Base-by-base conservation (phyloP, 64 coral and sea anemone genomes). In the Montipora capricornis region DNA sequence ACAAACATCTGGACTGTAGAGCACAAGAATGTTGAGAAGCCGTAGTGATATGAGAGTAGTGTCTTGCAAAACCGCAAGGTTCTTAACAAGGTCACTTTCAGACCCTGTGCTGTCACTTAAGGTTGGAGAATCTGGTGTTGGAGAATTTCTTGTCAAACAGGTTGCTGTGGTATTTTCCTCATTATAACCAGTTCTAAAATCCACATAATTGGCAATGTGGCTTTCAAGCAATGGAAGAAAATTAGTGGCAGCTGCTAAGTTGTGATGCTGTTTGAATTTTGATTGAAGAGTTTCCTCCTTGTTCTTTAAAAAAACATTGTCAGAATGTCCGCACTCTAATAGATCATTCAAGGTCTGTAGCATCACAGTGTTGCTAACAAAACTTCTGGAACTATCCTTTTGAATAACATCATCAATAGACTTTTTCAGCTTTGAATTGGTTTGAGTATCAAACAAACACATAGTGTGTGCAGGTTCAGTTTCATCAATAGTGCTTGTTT, bases 201-300 rank as follows among this genome's bases (percentile, higher is more conserved):
- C 83, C 1, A 52, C 22, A 80, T 93, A 93, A 50, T 57, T 15
- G 3, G 61, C 49, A 83, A 93, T 93, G 19, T 88, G 75, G 48
- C 58, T 44, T 68, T 93, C 91, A 8, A 93, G 62, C 64, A 88
- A 79, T 51, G 83, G 84, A 50, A 93, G 62, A 68, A 93, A 80
- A 19, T 86, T 80, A 20, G 75, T 44, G 9, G 83, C 91, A 68
- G 74, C 12, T 16, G 67, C 7, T 19, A 84, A 64, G 20, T 24
- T 74, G 46, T 20, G 73, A 66, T 20, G 13, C 26, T 44, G 16
- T 45, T 85, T 85, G 12, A 71, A 85, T 9, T 10, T 20, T 17
- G 62, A 85, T 4, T 5, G 19, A 17, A 48, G 7, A 10, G 62
- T 50, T 46, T 10, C 10, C 46, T 85, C 15, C 4, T 19, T 70